Conservation (phyloP, 2,888 invertebrate species). For the Sarcophaga variegata region DNA sequence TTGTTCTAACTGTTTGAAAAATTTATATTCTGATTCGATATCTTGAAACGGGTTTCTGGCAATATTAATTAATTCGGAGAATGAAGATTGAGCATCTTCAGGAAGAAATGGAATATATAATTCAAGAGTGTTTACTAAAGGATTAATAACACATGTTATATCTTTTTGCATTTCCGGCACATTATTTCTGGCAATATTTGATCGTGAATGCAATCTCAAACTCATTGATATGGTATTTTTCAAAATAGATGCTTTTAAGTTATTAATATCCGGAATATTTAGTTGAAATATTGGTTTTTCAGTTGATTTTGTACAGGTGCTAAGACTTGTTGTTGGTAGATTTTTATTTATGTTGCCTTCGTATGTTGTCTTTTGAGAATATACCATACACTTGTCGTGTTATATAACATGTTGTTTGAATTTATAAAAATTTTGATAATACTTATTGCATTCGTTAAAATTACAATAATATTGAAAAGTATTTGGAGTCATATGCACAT, state of each 20-base stretch:
- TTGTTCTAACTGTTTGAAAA: constrained; percentile 47
- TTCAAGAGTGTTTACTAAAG: constrained; percentile 28
- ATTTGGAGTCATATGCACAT: no score
- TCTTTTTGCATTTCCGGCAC: constrained; percentile 15
- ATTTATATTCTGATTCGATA: constrained; percentile 40
- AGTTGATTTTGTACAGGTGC: constrained; percentile 19
- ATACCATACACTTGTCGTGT: constrained; percentile 20
- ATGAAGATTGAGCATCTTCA: constrained; percentile 17
- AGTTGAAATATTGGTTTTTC: constrained; percentile 14
- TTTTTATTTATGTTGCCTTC: constrained; percentile 21
- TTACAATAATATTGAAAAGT: no score
- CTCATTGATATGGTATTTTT: constrained; percentile 27
- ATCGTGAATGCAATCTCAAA: constrained; percentile 13
- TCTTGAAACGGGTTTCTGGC: constrained; percentile 18
- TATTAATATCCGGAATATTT: constrained; percentile 24
- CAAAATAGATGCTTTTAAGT: constrained; percentile 25
- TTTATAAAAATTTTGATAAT: no score
- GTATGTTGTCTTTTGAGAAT: no score
- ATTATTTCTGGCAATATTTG: constrained; percentile 27
- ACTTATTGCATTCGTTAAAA: no score
- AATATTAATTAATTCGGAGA: constrained; percentile 19
- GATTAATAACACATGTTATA: constrained; percentile 18
- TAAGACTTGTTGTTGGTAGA: constrained; percentile 8
- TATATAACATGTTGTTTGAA: no score
- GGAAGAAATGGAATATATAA: constrained; percentile 17